Evolutionary conservation across 2,888 invertebrate genomes (phyloP), one percentile per base, ranked within the genome.

Genomic region (Acronicta alni): DNA sequence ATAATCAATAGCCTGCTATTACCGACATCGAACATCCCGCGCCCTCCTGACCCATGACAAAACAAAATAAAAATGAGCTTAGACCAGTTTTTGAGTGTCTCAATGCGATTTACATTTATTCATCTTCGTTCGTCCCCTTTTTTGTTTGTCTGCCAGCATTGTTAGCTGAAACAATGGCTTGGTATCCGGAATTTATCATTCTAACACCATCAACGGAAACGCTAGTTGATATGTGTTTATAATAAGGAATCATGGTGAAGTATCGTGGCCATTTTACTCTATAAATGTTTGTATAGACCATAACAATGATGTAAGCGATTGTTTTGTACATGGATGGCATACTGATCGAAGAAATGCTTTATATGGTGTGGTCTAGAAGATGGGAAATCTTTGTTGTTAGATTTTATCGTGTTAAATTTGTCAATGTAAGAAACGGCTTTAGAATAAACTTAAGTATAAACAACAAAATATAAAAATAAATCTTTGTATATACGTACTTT

Each of bases 181-280:
- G 79, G 88, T 91, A 91, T 93, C 92, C 92, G 90, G 90, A 89
- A 88, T 91, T 92, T 90, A 91, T 93, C 88, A 93, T 92, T 92
- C 93, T 88, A 89, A 85, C 92, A 88, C 92, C 93, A 93, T 93
- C 92, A 81, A 83, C 93, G 93, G 93, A 93, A 91, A 93, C 77
- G 89, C 80, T 83, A 82, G 83, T 86, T 85, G 89, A 89, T 93
- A 93, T 90, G 93, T 80, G 90, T 90, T 91, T 92, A 91, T 93
- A 93, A 93, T 93, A 84, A 88, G 87, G 82, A 86, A 88, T 91
- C 89, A 92, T 89, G 77, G 89, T 82, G 84, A 8, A 84, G 81
- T 84, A 86, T 91, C 89, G 93, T 89, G 75, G 90, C 83, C 84
- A 85, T 89, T 91, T 91, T 89, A 88, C 89, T 82, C 84, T 70